Percentiles rank a stretch among this genome's conserved stretches.
These are phyloP conservation scores for Drosophila seguyi DNA, from an alignment of 1,140 invertebrate species.

Conservation along the genomic window DNA sequence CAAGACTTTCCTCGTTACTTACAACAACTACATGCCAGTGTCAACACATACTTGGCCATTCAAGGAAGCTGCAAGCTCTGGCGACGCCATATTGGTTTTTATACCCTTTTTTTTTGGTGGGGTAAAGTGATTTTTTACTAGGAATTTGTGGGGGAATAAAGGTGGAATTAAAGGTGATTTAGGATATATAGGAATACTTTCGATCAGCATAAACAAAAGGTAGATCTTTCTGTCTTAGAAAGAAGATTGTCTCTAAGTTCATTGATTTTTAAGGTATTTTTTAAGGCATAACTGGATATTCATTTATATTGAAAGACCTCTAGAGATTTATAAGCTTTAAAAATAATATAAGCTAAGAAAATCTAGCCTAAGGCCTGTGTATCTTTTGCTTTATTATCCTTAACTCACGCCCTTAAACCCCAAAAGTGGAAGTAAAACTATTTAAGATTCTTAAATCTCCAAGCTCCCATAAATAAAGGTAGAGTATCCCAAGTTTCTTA, in stretches of 20 bases:
- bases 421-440: neutral
- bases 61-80: constrained; percentile 37
- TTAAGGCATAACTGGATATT: too few species aligned
- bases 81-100: constrained; percentile 75
- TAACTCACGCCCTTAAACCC: accelerated
- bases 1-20: constrained; percentile 68
- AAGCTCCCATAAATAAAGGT: too few species aligned
- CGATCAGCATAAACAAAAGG: neutral
- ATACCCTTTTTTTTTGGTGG: neutral
- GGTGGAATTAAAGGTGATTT: accelerated
- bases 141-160: neutral
- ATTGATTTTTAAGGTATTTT: neutral
- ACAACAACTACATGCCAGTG: constrained; percentile 84
- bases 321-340: too few species aligned
- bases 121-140: neutral
- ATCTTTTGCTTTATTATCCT: neutral
- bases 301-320: too few species aligned
- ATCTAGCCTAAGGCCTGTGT: neutral
- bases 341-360: neutral
- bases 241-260: neutral
- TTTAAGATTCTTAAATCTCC: too few species aligned
- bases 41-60: constrained; percentile 85
- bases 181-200: too few species aligned
- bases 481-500: neutral
- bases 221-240: neutral